Evolutionary conservation across 2,797 vertebrate species (phyloP).

Genomic region (Buceros bicornis): DNA sequence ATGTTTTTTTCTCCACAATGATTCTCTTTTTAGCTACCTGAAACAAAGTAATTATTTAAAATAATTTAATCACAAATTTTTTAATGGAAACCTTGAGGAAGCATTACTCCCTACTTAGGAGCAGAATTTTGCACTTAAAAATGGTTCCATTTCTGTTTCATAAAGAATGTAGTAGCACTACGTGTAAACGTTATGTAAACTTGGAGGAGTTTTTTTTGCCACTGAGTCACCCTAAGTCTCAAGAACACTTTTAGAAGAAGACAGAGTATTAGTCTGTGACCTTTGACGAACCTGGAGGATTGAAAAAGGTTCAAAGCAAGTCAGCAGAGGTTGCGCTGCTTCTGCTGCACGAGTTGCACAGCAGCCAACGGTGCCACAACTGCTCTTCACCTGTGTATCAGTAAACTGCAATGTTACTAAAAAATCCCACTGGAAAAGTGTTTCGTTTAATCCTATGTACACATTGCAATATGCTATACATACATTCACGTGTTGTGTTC

Average conservation of each 20-base stretch:
- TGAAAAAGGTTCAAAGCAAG: background rate
- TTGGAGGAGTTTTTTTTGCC: rapidly evolving
- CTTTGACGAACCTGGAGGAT: background rate
- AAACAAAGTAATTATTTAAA: background rate
- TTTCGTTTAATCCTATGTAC: background rate
- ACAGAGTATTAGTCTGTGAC: background rate
- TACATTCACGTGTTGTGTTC: background rate
- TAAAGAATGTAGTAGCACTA: background rate
- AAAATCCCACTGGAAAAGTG: background rate
- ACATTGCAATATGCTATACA: background rate
- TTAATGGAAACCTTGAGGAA: background rate
- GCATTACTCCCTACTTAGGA: background rate
- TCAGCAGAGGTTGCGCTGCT: background rate
- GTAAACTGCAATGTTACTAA: background rate
- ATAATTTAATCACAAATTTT: background rate
- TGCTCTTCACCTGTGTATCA: background rate
- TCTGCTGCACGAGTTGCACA: background rate
- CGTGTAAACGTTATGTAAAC: background rate
- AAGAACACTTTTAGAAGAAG: background rate
- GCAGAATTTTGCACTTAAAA: background rate
- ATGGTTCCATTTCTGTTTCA: background rate
- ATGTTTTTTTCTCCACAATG: rapidly evolving
- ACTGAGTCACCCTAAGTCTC: background rate
- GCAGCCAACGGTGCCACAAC: background rate
- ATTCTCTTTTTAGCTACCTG: background rate